These are phyloP conservation scores for Lithophane socia DNA, from an alignment of 2,888 invertebrate species.

Conservation along the genomic window DNA sequence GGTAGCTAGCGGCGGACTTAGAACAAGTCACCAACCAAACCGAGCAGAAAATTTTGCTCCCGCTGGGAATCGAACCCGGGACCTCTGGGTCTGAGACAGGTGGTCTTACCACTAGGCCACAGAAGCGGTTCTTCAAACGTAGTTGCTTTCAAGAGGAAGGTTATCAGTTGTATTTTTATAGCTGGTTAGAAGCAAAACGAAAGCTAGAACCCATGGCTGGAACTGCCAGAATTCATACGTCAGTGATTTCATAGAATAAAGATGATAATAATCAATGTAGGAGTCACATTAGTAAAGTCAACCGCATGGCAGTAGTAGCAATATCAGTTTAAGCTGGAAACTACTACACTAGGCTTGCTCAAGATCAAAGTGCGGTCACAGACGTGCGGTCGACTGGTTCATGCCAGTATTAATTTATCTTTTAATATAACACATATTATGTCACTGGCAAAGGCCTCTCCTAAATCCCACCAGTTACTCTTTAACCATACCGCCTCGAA, in stretches of 20 bases:
- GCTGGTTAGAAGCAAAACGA: background rate
- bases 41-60: too few relatives aligned
- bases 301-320: too few relatives aligned
- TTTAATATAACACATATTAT: background rate
- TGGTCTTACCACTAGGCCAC: too few relatives aligned
- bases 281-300: too few relatives aligned
- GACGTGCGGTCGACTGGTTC: background rate
- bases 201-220: background rate
- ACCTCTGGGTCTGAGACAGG: too few relatives aligned
- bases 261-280: background rate
- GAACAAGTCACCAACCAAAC: too few relatives aligned
- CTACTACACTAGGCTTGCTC: background rate
- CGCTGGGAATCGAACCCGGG: too few relatives aligned
- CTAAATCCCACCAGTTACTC: background rate
- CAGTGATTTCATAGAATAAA: background rate
- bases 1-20: too few relatives aligned
- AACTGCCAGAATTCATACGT: background rate
- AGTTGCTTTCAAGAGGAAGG: background rate
- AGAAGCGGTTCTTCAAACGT: too few relatives aligned
- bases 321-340: background rate
- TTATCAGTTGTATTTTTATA: too few relatives aligned
- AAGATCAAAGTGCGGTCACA: background rate
- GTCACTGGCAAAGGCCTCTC: background rate
- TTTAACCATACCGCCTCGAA: background rate
- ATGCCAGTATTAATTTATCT: background rate